Percentiles rank a stretch among this genome's conserved stretches.
Evolutionary conservation across 2,113 vertebrate species (phyloP).

Genomic region (Meriones unguiculatus): DNA sequence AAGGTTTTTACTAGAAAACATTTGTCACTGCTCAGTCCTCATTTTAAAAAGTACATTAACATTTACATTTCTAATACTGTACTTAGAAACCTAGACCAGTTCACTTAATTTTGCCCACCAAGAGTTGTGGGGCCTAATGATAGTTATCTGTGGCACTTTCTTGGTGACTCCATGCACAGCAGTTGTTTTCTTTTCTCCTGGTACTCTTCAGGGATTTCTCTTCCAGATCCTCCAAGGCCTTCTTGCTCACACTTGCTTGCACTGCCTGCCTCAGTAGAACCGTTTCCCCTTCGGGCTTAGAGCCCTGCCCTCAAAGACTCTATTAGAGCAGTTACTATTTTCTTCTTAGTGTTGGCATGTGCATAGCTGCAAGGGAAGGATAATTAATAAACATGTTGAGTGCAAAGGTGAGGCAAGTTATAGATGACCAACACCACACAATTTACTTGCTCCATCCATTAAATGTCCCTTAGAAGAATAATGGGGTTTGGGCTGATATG

Average conservation of each 20-base stretch:
- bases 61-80: not conserved
- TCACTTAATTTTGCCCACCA: not conserved
- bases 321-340: not conserved
- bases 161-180: accelerated
- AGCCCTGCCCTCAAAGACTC: not conserved
- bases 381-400: not conserved
- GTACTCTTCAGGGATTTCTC: not conserved
- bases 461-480: not conserved
- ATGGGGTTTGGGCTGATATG: not conserved
- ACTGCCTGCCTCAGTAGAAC: not conserved
- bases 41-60: not conserved
- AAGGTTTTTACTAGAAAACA: not conserved
- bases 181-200: not conserved
- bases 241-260: not conserved
- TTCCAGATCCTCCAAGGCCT: not conserved
- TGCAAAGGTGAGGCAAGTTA: not conserved
- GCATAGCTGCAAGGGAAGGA: not conserved
- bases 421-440: not conserved
- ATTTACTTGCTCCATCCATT: not conserved
- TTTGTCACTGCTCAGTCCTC: not conserved
- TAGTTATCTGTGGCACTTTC: not conserved
- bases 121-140: not conserved
- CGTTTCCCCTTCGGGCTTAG: not conserved
- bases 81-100: not conserved
- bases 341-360: not conserved